Evolutionary conservation across 2,888 invertebrate genomes (phyloP).

Genomic region (Hemithea aestivaria): DNA sequence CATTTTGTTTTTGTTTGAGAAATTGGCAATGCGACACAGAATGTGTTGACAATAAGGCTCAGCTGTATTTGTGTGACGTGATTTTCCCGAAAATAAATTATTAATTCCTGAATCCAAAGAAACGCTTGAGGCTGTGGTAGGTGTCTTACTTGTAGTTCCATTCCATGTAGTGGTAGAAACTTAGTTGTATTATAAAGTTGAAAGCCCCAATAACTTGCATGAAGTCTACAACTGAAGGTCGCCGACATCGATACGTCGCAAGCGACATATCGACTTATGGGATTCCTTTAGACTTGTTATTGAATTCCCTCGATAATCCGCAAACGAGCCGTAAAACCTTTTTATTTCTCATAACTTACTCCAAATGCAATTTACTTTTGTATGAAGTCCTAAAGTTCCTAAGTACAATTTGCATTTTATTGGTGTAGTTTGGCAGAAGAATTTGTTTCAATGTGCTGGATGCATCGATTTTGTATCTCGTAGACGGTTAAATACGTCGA

Average conservation of each 20-base stretch:
- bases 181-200: too few species aligned
- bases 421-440: slow-evolving; percentile 9
- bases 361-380: slow-evolving; percentile 1
- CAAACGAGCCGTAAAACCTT: background rate
- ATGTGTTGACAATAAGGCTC: too few species aligned
- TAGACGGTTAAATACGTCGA: too few species aligned
- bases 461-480: slow-evolving; percentile 2
- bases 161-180: too few species aligned
- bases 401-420: slow-evolving; percentile 10
- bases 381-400: slow-evolving; percentile 1
- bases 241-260: slow-evolving; percentile 1
- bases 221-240: background rate
- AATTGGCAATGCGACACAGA: too few species aligned
- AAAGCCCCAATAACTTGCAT: too few species aligned
- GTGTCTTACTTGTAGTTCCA: too few species aligned
- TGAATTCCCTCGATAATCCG: slow-evolving; percentile 2
- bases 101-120: too few species aligned
- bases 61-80: too few species aligned
- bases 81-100: too few species aligned
- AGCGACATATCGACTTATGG: background rate
- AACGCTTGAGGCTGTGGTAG: too few species aligned
- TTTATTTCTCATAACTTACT: slow-evolving; percentile 5
- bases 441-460: slow-evolving; percentile 3
- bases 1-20: too few species aligned
- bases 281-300: slow-evolving; percentile 1